Conservation (phyloP, 2,888 invertebrate species). For the Sycophila texana region DNA sequence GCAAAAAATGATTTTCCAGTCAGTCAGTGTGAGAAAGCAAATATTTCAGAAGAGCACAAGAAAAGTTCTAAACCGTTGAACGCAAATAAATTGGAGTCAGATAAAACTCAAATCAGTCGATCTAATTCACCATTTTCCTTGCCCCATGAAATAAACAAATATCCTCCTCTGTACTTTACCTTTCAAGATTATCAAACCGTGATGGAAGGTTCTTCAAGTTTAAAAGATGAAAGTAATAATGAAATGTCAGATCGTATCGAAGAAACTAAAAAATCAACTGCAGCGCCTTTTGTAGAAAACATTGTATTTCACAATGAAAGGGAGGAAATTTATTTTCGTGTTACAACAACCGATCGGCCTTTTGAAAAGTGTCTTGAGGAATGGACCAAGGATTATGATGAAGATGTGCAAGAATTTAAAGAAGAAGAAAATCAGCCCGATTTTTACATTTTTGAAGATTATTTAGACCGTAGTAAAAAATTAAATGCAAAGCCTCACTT, state of each 20-base stretch:
- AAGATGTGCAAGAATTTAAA: slow-evolving; percentile 42
- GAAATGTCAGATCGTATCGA: slow-evolving; percentile 17
- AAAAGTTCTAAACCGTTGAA: neutral
- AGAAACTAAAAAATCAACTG: neutral
- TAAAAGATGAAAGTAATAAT: slow-evolving; percentile 1
- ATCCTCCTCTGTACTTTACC: slow-evolving; percentile 70
- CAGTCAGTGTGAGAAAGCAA: no score
- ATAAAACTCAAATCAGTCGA: slow-evolving; percentile 6
- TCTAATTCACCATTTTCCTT: slow-evolving; percentile 25
- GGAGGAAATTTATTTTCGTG: slow-evolving; percentile 66
- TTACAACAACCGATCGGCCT: slow-evolving; percentile 70
- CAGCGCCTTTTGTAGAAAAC: slow-evolving; percentile 41
- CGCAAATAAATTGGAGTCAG: neutral
- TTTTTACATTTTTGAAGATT: slow-evolving; percentile 69
- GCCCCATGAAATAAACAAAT: slow-evolving; percentile 57
- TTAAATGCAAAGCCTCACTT: slow-evolving; percentile 53
- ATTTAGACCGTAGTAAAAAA: slow-evolving; percentile 65
- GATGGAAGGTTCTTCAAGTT: slow-evolving; percentile 59
- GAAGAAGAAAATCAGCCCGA: slow-evolving; percentile 46
- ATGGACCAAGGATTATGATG: slow-evolving; percentile 60
- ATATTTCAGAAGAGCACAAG: no score
- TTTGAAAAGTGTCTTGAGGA: slow-evolving; percentile 67
- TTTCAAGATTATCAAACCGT: slow-evolving; percentile 69
- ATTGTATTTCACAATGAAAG: slow-evolving; percentile 50
- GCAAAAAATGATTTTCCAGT: neutral